Base-by-base conservation (phyloP, 2,888 invertebrate species). In the Acanthopleura granulata region DNA sequence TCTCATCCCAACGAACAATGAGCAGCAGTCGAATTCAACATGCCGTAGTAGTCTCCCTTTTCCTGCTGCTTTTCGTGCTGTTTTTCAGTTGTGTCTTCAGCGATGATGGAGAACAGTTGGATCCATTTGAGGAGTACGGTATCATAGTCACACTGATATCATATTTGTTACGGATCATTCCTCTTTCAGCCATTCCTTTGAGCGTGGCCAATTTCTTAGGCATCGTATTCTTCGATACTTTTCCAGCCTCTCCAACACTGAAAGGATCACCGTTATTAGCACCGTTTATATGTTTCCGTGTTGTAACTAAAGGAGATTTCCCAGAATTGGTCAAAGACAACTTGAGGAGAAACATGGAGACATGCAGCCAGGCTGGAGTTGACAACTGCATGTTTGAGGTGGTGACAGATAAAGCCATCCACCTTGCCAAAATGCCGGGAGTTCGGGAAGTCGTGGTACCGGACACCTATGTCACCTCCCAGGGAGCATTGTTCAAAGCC, bases 141-240 rank as follows among this genome's bases (percentile, higher is more conserved):
- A 76, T 73, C 72, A 73, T 73, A 72, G 72, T 74, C 0, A 82
- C 84, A 1, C 72, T 83, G n/a, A 11, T 84, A 0, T 74, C 87
- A 50, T 85, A 86, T 72, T 50, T 80, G 1, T 51, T 84, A 15
- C 78, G 85, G 71, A 76, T 80, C 51, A 73, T 84, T 70, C 78
- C 83, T n/a, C 75, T 85, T 18, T 62, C 82, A 22, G 82, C 85
- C 12, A 72, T 86, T 25, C 85, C 85, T 14, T 80, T 86, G 50
- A 80, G 84, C 11, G 75, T 86, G 49, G 82, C 81, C 61, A 87
- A 87, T 76, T 84, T 84, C 62, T 75, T 86, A 14, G 87, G 87
- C 27, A 77, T 86, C 11, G 77, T 85, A 15, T 79, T 78, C 57
- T 85, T 81, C 74, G 85, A 84, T 74, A 83, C 83, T 22, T 84